These are phyloP conservation scores for Pelecanoides urinatrix DNA, from an alignment of 2,113 vertebrate species.

Conservation along the genomic window DNA sequence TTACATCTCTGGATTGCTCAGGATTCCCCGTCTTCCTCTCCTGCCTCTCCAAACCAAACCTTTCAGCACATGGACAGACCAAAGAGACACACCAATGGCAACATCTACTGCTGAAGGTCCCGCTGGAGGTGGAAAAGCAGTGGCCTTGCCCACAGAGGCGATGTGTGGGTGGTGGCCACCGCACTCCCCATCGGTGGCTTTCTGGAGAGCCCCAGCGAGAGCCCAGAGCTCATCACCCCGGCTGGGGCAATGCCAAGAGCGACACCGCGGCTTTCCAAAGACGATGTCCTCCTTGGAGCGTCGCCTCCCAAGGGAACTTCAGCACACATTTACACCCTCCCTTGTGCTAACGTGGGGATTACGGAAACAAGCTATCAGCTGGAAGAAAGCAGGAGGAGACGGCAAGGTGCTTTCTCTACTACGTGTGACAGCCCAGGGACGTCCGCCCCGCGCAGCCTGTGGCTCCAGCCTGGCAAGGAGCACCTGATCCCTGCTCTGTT, in stretches of 20 bases:
- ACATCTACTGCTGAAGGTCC: not conserved
- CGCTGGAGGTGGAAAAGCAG: not conserved
- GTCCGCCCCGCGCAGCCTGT: accelerated
- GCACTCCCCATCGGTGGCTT: accelerated
- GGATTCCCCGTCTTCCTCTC: not conserved
- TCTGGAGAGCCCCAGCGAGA: not conserved
- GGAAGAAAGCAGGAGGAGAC: not conserved
- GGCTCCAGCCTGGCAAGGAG: not conserved
- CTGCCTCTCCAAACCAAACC: not conserved
- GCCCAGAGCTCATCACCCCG: accelerated
- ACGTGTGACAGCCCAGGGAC: accelerated
- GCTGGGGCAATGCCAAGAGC: not conserved
- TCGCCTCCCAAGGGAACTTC: not conserved
- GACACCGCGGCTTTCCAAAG: not conserved
- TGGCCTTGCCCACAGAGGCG: not conserved
- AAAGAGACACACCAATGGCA: not conserved
- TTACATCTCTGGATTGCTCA: not conserved
- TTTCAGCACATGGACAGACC: not conserved
- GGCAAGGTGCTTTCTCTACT: not conserved
- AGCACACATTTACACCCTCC: not conserved
- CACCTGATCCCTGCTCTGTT: not conserved
- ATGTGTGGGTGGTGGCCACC: not conserved
- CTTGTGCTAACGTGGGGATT: not conserved
- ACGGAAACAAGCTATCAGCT: not conserved
- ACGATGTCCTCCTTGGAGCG: not conserved